Percentiles rank a stretch among this genome's conserved stretches.
Evolutionary conservation across 2,113 vertebrate species (phyloP).

Genomic region (Salvelinus alpinus): DNA sequence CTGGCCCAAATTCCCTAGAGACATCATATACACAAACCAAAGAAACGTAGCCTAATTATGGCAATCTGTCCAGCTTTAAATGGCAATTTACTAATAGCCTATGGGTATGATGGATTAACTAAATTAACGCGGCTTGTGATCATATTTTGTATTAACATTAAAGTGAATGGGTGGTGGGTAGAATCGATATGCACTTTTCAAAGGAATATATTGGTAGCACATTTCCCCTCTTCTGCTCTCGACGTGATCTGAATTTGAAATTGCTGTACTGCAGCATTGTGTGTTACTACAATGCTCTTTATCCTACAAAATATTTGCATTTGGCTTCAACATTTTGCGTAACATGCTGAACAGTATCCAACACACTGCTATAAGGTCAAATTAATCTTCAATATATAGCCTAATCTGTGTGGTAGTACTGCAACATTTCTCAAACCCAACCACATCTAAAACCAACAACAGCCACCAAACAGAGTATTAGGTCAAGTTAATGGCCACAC

Average conservation of each 20-base stretch:
- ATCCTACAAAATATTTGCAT: too few relatives aligned
- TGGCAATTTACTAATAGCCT: background rate
- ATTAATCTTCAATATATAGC: too few relatives aligned
- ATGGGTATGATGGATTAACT: background rate
- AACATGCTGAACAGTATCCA: too few relatives aligned
- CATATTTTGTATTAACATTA: background rate
- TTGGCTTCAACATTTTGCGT: too few relatives aligned
- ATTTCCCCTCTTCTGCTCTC: background rate
- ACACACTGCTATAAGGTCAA: too few relatives aligned
- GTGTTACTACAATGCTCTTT: background rate
- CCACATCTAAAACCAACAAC: too few relatives aligned
- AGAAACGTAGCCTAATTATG: background rate
- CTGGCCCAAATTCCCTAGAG: background rate
- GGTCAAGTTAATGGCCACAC: too few relatives aligned
- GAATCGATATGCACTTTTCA: background rate
- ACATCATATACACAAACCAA: background rate
- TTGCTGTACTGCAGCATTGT: constrained; percentile 55
- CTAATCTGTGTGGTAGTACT: too few relatives aligned
- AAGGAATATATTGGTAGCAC: background rate
- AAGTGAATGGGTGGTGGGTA: background rate
- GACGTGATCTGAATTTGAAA: constrained; percentile 66
- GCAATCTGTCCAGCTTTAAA: background rate
- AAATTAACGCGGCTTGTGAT: background rate
- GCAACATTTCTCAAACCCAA: too few relatives aligned
- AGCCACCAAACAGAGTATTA: too few relatives aligned